Evolutionary conservation across 1,140 invertebrate genomes (phyloP).

Genomic region (Sycophila sp.): DNA sequence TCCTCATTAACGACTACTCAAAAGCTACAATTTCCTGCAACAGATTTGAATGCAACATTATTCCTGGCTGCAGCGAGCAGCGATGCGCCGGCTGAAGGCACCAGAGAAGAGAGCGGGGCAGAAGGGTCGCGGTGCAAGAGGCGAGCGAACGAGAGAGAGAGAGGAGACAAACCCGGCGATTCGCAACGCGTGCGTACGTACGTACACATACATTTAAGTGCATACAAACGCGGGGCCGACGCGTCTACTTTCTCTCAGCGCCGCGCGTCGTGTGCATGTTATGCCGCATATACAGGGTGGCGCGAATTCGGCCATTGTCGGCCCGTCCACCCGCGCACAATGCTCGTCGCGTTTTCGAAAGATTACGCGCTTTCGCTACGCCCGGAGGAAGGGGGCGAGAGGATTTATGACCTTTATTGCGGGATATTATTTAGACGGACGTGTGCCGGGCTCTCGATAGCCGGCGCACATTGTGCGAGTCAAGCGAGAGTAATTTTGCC

Average conservation of each 20-base stretch:
- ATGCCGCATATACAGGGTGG: not conserved
- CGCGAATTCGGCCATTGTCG: not conserved
- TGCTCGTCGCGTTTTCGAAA: slow-evolving; percentile 19
- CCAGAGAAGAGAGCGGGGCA: no score
- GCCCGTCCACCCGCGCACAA: not conserved
- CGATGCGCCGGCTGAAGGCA: no score
- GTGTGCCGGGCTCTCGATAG: slow-evolving; percentile 15
- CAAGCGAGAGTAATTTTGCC: slow-evolving; percentile 13
- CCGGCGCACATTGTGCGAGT: slow-evolving; percentile 3
- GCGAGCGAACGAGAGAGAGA: not conserved
- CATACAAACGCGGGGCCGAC: not conserved
- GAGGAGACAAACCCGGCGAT: not conserved
- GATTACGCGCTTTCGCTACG: slow-evolving; percentile 24
- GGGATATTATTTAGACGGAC: slow-evolving; percentile 35
- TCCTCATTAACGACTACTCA: no score
- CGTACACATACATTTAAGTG: not conserved
- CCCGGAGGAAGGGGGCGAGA: no score
- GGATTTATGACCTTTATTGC: slow-evolving; percentile 33
- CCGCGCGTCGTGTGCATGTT: not conserved
- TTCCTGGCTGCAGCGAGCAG: no score
- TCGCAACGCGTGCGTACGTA: not conserved
- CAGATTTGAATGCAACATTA: no score
- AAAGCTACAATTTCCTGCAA: no score
- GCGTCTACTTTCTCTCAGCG: not conserved
- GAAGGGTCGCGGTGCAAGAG: not conserved